Conservation (phyloP, 2,113 vertebrate species). For the Grantiella picta region DNA sequence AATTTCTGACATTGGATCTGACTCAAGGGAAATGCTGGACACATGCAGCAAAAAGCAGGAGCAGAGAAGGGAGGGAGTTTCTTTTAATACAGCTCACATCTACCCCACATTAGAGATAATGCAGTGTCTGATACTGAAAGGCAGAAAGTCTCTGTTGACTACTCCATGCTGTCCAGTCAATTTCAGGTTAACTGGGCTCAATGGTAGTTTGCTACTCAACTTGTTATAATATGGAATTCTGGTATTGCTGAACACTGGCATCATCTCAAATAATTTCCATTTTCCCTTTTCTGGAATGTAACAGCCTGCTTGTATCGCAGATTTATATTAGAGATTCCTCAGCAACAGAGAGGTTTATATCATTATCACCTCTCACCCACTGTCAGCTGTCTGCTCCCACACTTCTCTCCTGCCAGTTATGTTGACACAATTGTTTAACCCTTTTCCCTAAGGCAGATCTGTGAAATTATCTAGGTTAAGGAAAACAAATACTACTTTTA, state of each 20-base stretch:
- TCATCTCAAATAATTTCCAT: neutral
- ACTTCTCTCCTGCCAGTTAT: neutral
- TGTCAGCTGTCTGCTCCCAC: neutral
- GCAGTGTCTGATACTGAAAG: neutral
- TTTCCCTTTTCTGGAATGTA: neutral
- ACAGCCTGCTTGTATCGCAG: neutral
- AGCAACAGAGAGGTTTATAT: neutral
- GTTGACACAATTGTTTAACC: neutral
- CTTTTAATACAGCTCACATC: neutral
- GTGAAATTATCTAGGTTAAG: neutral
- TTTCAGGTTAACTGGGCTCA: neutral
- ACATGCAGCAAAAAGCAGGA: neutral
- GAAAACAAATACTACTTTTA: neutral
- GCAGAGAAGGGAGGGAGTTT: neutral
- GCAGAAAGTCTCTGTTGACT: neutral
- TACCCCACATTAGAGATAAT: neutral
- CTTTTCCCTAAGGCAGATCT: neutral
- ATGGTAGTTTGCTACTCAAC: neutral
- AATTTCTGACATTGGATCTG: neutral
- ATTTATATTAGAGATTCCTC: neutral
- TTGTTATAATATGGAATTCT: neutral
- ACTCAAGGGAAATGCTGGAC: conserved; percentile 18
- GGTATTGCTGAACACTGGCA: neutral
- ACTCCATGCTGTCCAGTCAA: neutral
- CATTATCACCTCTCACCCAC: neutral